A percentile compares a stretch with the other conserved stretches of the same genome.
These are phyloP conservation scores for Zaprionus capensis DNA, from an alignment of 1,140 invertebrate genomes.

Conservation along the genomic window DNA sequence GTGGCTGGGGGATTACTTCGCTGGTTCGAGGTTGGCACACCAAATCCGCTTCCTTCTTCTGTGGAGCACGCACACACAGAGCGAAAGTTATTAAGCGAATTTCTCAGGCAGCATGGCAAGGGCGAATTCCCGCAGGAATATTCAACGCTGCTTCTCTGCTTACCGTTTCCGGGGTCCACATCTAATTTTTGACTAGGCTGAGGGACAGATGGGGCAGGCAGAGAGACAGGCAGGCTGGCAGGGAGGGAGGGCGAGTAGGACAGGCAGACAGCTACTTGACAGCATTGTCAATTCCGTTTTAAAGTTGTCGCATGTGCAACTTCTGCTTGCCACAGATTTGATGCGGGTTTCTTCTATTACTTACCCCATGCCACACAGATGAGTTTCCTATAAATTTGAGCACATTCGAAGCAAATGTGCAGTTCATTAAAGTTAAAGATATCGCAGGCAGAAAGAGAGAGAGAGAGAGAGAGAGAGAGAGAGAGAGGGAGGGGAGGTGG, in stretches of 20 bases:
- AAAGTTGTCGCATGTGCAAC: conserved; percentile 75
- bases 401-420: conserved; percentile 37
- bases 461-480: not conserved
- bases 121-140: conserved; percentile 75
- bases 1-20: not conserved
- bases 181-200: conserved; percentile 42
- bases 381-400: conserved; percentile 49
- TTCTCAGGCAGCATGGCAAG: conserved; percentile 73
- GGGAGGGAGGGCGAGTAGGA: conserved; percentile 6
- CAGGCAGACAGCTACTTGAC: conserved; percentile 63
- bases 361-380: conserved; percentile 48
- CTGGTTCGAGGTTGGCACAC: not conserved
- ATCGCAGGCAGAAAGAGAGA: not conserved
- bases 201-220: conserved; percentile 24
- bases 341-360: conserved; percentile 25
- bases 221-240: conserved; percentile 9
- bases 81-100: conserved; percentile 80
- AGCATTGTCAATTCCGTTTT: conserved; percentile 74
- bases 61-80: conserved; percentile 17
- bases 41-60: conserved; percentile 29
- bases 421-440: conserved; percentile 40
- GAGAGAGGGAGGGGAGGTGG: not conserved
- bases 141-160: conserved; percentile 57
- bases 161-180: conserved; percentile 53
- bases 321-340: conserved; percentile 36